Base-by-base conservation (phyloP, 1,140 invertebrate species). In the Neelides sp. region DNA sequence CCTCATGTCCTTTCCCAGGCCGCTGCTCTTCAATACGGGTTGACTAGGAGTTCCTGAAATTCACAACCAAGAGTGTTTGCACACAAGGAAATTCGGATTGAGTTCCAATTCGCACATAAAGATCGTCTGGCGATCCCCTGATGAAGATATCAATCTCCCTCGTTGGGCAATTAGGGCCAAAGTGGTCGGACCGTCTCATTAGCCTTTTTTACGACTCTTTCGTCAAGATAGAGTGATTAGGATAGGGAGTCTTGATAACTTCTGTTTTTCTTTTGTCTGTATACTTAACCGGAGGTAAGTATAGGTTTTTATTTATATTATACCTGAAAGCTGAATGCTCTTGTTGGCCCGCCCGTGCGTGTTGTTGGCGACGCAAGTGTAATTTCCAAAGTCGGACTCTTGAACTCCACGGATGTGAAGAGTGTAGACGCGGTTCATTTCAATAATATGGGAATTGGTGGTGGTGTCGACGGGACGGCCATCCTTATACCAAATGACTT, bases 331-430 rank as follows among this genome's bases (percentile, higher is more conserved):
- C 32, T 63, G 47, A 45, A 66, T 64, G 26, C 39, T 47, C 40
- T 54, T 54, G 5, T 57, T 44, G 20, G n/a, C 40, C 17, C 50
- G 45, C 19, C 65, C 65, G 13, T 55, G 44, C 7, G 30, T 54
- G 47, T 67, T 67, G 40, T 61, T 52, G 17, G 64, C 64, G 32
- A 54, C 50, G 55, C 65, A 67, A 10, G 55, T 61, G 50, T 67
- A 67, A 28, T 61, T 65, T 37, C 64, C 65, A 52, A 64, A 67
- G 45, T 67, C 64, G 20, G 43, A n/a, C 15, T 53, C 51, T 8
- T 58, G 48, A 10, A 64, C 56, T 37, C 58, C 48, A 13, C 53
- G 57, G 44, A 66, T 60, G 4, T 59, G 58, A 35, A 65, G 50
- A 19, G 53, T 58, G 54, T 63, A 60, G n/a, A 46, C 26, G 35